Evolutionary conservation across 2,113 vertebrate species (phyloP).

Genomic region (Orthonyx spaldingii): DNA sequence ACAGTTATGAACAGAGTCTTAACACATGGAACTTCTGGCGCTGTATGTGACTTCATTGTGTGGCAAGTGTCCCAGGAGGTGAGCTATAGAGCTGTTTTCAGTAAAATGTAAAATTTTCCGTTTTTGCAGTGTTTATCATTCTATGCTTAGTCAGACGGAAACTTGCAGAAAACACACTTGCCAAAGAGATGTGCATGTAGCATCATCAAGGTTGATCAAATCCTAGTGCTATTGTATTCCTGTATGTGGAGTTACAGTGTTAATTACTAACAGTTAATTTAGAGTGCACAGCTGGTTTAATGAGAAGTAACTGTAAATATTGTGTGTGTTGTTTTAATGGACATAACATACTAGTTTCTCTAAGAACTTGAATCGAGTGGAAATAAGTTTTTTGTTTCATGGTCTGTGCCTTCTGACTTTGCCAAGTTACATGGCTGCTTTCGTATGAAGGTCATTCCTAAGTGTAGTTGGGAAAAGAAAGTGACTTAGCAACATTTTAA

Average conservation of each 20-base stretch:
- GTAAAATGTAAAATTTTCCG: background rate
- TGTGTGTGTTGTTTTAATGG: background rate
- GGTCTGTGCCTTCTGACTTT: background rate
- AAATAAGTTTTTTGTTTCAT: background rate
- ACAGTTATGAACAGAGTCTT: background rate
- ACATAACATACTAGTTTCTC: background rate
- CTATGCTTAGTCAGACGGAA: background rate
- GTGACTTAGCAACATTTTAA: background rate
- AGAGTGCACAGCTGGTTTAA: background rate
- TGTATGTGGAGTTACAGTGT: background rate
- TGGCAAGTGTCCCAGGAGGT: background rate
- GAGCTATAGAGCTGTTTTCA: background rate
- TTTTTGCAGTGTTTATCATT: background rate
- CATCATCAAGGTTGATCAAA: background rate
- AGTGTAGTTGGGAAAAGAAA: background rate
- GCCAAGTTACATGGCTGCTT: background rate
- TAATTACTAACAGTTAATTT: background rate
- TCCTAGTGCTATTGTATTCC: background rate
- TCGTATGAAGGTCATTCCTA: background rate
- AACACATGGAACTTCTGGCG: background rate
- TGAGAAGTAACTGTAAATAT: background rate
- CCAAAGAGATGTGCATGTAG: fast-evolving
- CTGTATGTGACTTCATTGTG: background rate
- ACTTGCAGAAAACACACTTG: background rate
- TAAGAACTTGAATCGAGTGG: background rate